Percentiles rank a stretch among this genome's conserved stretches.
phyloP scores from a whole-genome alignment of 2,113 vertebrate species.

The Oceanites oceanicus region DNA sequence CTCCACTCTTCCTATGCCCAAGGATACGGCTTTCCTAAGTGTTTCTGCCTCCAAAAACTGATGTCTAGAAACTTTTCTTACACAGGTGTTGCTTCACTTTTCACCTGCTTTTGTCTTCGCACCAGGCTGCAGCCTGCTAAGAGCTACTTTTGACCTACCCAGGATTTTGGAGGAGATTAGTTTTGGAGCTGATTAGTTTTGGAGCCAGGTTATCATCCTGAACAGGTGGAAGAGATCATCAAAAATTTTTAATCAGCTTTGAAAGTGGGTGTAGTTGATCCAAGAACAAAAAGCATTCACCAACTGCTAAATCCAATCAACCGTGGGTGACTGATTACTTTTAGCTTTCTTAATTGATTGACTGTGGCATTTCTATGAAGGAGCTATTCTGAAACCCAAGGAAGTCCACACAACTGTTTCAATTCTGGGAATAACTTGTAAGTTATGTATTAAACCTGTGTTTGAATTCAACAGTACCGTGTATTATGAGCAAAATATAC shows the following conservation, averaged over 20 bases:
- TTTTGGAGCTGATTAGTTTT: constrained; percentile 38
- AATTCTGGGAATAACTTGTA: constrained; percentile 48
- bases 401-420: constrained; percentile 60
- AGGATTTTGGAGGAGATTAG: constrained; percentile 9
- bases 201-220: constrained; percentile 53
- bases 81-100: background rate
- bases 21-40: background rate
- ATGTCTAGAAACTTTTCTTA: background rate
- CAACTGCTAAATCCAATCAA: constrained; percentile 68
- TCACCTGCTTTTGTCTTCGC: background rate
- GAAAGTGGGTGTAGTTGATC: constrained; percentile 66
- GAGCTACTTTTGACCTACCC: constrained; percentile 14
- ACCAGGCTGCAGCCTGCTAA: background rate
- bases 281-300: constrained; percentile 65
- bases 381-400: constrained; percentile 43
- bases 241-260: constrained; percentile 69
- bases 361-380: constrained; percentile 52
- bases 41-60: background rate
- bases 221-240: constrained; percentile 64
- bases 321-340: constrained; percentile 66
- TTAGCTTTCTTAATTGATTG: constrained; percentile 71
- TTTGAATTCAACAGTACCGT: background rate
- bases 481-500: background rate
- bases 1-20: background rate
- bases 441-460: constrained; percentile 35